Evolutionary conservation across 2,797 vertebrate species (phyloP).

Genomic region (Sphaeramia orbicularis): DNA sequence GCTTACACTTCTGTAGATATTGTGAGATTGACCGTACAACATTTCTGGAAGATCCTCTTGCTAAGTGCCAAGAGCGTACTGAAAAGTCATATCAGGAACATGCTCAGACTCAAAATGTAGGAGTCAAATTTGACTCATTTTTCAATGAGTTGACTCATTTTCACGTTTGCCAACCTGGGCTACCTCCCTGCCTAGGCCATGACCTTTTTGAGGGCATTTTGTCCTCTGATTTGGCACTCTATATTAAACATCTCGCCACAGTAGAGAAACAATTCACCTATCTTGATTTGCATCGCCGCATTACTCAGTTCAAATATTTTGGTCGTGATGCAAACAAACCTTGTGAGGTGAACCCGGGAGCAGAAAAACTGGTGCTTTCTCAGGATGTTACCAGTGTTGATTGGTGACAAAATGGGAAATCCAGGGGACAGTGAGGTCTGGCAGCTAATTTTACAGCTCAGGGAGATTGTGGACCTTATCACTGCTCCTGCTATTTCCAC

Average conservation of each 20-base stretch:
- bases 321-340: constrained; percentile 36
- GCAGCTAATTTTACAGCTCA: constrained; percentile 31
- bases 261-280: constrained; percentile 40
- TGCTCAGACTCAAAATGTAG: constrained; percentile 18
- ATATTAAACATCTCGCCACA: constrained; percentile 20
- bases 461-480: constrained; percentile 29
- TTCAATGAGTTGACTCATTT: constrained; percentile 20
- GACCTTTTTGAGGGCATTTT: constrained; percentile 35
- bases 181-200: constrained; percentile 37
- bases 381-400: constrained; percentile 20
- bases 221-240: constrained; percentile 25
- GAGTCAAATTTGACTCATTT: constrained; percentile 31
- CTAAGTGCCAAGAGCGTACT: constrained; percentile 11
- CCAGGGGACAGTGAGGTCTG: constrained; percentile 16
- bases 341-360: constrained; percentile 21
- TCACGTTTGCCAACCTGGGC: constrained; percentile 30
- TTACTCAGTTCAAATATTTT: constrained; percentile 35
- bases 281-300: constrained; percentile 33
- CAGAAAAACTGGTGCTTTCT: constrained; percentile 35
- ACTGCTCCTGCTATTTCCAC: constrained; percentile 39
- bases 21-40: constrained; percentile 23
- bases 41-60: constrained; percentile 18
- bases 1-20: constrained; percentile 23
- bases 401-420: constrained; percentile 17
- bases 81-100: constrained; percentile 13